Evolutionary conservation across 2,113 vertebrate genomes (phyloP), one percentile per base, ranked within the genome.

Genomic region (Colistium nudipinnis): DNA sequence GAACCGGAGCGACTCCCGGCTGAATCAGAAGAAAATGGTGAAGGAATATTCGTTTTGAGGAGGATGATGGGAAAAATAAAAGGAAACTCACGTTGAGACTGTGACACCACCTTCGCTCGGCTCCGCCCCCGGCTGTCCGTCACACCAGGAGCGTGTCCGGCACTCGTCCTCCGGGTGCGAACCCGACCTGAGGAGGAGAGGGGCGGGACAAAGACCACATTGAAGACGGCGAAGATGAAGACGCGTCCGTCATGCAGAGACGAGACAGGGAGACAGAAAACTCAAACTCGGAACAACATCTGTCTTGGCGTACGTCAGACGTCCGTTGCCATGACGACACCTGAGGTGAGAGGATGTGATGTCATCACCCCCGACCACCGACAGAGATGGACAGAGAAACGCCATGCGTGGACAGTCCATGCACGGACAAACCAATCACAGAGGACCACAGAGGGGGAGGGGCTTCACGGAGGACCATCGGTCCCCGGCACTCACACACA

Each of bases 1-100:
- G 97, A 99, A n/a, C 94, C 95, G 10, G 97, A 98, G 35, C 97
- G 93, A 75, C 97, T 99, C 62, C 96, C 96, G 72, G 97, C 96
- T 98, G 86, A 57, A 92, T 83, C 67, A 57, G 6, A 39, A 3
- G 24, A 17, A 6, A 24, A 14, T 24, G 24, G 8, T 13, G 22
- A 3, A 36, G 10, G 2, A 36, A 9, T 33, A 33, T 6, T 33
- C 4, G 31, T 33, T 9, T 6, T 33, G n/a, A n/a, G n/a, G n/a
- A 33, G 31, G 31, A 33, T 33, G 9, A 33, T 33, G 9, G 9
- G 36, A 39, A 3, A 3, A 39, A 14, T 39, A 7, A 22, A 41
- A 9, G 62, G 56, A 2, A 90, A 93, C 96, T 90, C 93, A 98
- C 97, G 96, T 75, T 98, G 96, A 27, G 97, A 98, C 66, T 97